Evolutionary conservation across 2,113 vertebrate genomes (phyloP).

Genomic region (Antennarius striatus): DNA sequence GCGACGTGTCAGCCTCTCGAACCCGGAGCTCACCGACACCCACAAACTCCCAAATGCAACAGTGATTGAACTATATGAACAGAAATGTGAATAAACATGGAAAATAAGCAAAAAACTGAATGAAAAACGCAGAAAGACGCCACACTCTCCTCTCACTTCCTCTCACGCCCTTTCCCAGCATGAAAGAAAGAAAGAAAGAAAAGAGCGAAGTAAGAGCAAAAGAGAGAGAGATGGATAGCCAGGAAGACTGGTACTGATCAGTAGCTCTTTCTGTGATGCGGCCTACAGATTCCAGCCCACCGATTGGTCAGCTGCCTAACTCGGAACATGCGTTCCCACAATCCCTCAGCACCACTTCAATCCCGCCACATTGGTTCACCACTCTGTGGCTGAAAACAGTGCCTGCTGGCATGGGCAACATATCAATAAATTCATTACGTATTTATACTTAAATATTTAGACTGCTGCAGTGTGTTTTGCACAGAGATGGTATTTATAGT

Average conservation of each 20-base stretch:
- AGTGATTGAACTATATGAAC: too few relatives aligned
- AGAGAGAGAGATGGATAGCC: slow-evolving; percentile 57
- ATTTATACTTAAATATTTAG: slow-evolving; percentile 83
- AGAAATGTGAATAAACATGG: too few relatives aligned
- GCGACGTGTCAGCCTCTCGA: too few relatives aligned
- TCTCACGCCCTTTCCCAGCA: too few relatives aligned
- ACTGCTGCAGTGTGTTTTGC: slow-evolving; percentile 73
- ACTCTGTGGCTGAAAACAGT: slow-evolving; percentile 74
- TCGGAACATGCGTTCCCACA: slow-evolving; percentile 82
- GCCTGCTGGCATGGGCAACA: slow-evolving; percentile 79
- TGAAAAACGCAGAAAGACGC: too few relatives aligned
- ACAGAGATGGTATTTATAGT: slow-evolving; percentile 73
- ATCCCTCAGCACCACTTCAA: slow-evolving; percentile 83
- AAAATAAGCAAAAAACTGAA: too few relatives aligned
- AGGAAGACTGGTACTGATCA: slow-evolving; percentile 77
- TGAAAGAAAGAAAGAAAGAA: slow-evolving; percentile 21
- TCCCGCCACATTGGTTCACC: slow-evolving; percentile 78
- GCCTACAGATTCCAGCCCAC: slow-evolving; percentile 74
- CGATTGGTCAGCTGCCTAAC: slow-evolving; percentile 79
- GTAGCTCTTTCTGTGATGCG: slow-evolving; percentile 78
- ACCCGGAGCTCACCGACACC: too few relatives aligned
- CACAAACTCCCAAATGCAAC: too few relatives aligned
- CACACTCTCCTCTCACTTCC: too few relatives aligned
- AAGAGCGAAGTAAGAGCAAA: slow-evolving; percentile 49
- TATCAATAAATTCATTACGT: slow-evolving; percentile 85